Evolutionary conservation across 2,888 invertebrate genomes (phyloP).

Genomic region (Colostygia pectinataria): DNA sequence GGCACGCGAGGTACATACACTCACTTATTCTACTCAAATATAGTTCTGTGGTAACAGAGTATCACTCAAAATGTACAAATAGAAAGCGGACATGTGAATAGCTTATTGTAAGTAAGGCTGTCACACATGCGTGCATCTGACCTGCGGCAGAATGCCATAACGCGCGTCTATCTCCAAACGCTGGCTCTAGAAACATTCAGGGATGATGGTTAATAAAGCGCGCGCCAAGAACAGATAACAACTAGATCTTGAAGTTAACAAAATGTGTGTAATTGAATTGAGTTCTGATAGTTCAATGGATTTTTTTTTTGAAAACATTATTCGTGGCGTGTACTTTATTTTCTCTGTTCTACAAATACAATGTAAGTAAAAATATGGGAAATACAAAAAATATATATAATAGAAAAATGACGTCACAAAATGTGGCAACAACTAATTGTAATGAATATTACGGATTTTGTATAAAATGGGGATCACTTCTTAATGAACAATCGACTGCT

Average conservation of each 20-base stretch:
- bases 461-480: no score
- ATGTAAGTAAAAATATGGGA: neutral
- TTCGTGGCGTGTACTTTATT: neutral
- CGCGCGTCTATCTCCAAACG: conserved; percentile 96
- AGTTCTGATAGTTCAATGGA: no score
- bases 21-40: no score
- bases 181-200: conserved; percentile 88
- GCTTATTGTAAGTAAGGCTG: conserved; percentile 46
- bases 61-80: conserved; percentile 21
- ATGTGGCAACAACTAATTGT: neutral
- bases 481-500: no score
- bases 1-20: no score
- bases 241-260: neutral
- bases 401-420: neutral
- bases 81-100: conserved; percentile 25
- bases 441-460: neutral
- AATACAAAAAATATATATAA: no score
- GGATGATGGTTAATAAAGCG: conserved; percentile 12
- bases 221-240: neutral
- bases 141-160: conserved; percentile 93
- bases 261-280: no score
- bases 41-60: no score
- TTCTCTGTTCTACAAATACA: neutral
- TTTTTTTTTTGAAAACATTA: no score
- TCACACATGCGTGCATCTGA: conserved; percentile 84